These are phyloP conservation scores for Antedon bifida DNA, from an alignment of 35 echinoderm and acorn worm genomes.

Conservation along the genomic window DNA sequence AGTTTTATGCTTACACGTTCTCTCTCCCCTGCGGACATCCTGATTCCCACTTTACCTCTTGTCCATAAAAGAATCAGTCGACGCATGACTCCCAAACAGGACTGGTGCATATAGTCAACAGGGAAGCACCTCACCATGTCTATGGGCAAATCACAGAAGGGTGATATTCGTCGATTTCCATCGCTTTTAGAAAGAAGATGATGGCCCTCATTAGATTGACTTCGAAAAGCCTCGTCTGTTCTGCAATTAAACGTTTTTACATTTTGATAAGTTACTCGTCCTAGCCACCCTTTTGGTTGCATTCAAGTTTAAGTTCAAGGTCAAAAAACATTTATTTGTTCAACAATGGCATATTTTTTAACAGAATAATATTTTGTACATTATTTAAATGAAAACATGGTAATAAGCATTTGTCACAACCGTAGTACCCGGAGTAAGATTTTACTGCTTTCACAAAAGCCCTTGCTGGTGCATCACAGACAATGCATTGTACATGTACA, in stretches of 20 bases:
- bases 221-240: conserved; percentile 33
- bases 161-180: too few species aligned
- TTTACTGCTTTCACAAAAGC: too few species aligned
- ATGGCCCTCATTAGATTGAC: conserved; percentile 20
- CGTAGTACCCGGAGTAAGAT: too few species aligned
- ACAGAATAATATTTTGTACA: too few species aligned
- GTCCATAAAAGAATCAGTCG: conserved; percentile 51
- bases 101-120: conserved; percentile 52
- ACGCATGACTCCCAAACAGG: conserved; percentile 39
- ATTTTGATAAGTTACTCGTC: conserved; percentile 30
- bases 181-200: too few species aligned
- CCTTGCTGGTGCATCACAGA: too few species aligned
- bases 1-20: conserved; percentile 21
- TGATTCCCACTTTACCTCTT: conserved; percentile 43
- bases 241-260: conserved; percentile 13
- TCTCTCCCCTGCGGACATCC: too few species aligned
- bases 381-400: too few species aligned
- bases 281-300: conserved; percentile 38
- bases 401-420: conserved; percentile 46
- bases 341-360: too few species aligned
- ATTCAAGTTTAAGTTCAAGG: too few species aligned
- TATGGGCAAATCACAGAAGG: conserved; percentile 31
- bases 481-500: too few species aligned
- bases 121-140: conserved; percentile 41
- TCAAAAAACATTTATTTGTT: too few species aligned